Conservation (phyloP, 2,888 invertebrate genomes). For the Acleris literana region DNA sequence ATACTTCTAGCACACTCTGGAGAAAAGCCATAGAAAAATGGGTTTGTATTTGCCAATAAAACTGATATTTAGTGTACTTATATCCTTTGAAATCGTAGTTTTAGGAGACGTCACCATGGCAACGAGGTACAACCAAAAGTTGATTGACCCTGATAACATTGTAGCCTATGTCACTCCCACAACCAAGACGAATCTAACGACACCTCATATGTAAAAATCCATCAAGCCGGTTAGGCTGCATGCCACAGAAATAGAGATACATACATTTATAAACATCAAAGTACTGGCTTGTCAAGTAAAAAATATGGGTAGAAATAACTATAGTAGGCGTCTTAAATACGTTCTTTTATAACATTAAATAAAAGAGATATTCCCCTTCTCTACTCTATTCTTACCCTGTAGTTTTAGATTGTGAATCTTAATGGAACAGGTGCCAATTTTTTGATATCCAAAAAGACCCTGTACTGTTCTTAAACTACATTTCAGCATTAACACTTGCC, state of each 20-base stretch:
- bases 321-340: slow-evolving; percentile 59
- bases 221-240: too few species aligned
- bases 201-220: too few species aligned
- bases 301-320: slow-evolving; percentile 46
- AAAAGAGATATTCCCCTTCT: slow-evolving; percentile 64
- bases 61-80: too few species aligned
- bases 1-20: too few species aligned
- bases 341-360: slow-evolving; percentile 64
- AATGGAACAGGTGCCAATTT: slow-evolving; percentile 63
- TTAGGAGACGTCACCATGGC: too few species aligned
- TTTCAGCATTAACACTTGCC: slow-evolving; percentile 16
- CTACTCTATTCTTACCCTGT: slow-evolving; percentile 41
- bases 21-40: too few species aligned
- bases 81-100: too few species aligned
- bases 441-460: slow-evolving; percentile 74
- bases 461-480: slow-evolving; percentile 49
- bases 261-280: slow-evolving; percentile 49
- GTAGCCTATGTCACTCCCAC: too few species aligned
- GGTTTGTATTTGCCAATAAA: too few species aligned
- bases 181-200: too few species aligned
- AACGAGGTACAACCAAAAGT: too few species aligned
- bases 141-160: too few species aligned
- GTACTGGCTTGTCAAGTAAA: slow-evolving; percentile 63
- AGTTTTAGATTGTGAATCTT: slow-evolving; percentile 50
- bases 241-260: slow-evolving; percentile 13